Evolutionary conservation across 2,888 invertebrate genomes (phyloP).

Genomic region (Zelleria hepariella): DNA sequence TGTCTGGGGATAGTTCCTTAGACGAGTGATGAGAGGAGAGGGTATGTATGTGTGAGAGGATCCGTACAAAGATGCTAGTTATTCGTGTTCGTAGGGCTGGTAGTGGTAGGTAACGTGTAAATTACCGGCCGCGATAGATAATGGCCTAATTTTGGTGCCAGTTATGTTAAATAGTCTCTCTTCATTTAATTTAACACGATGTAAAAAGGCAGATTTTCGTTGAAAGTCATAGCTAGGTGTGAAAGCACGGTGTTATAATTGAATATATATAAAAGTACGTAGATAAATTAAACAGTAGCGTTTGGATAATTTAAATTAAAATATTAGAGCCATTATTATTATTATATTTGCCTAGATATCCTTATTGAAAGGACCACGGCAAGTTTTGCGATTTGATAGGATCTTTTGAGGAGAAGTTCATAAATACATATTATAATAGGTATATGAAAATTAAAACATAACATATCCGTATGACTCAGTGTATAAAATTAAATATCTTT

Average conservation of each 20-base stretch:
- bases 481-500: neutral
- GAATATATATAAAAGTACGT: conserved; percentile 10
- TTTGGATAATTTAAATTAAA: conserved; percentile 8
- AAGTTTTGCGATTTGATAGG: neutral
- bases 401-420: neutral
- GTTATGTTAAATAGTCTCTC: neutral
- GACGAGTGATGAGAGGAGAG: too few relatives aligned
- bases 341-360: neutral
- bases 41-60: too few relatives aligned
- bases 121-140: neutral
- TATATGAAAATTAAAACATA: neutral
- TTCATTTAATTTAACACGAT: neutral
- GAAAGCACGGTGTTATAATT: conserved; percentile 6
- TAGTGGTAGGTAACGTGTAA: neutral
- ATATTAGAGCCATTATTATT: conserved; percentile 7
- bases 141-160: neutral
- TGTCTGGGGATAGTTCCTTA: too few relatives aligned
- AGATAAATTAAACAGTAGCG: neutral
- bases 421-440: neutral
- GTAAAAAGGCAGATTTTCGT: conserved; percentile 2
- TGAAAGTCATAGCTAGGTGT: neutral
- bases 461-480: neutral
- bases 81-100: neutral
- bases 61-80: too few relatives aligned
- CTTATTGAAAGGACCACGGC: neutral